These are phyloP conservation scores for Drosophila bipectinata DNA, from an alignment of 1,140 invertebrate species.

Conservation along the genomic window DNA sequence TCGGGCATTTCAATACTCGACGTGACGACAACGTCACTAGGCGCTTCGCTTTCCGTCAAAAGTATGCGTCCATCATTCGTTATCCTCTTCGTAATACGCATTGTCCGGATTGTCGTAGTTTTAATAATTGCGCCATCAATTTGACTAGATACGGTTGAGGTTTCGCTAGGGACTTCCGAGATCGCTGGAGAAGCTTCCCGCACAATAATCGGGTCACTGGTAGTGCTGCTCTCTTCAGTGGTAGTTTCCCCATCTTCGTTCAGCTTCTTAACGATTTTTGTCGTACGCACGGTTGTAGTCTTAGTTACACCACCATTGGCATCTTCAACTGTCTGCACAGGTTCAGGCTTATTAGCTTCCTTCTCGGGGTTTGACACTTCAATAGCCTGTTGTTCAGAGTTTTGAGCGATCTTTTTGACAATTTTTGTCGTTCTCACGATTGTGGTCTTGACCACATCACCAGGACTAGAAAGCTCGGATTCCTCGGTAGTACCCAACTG, in stretches of 20 bases:
- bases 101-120: constrained; percentile 79
- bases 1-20: constrained; percentile 81
- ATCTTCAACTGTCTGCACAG: constrained; percentile 24
- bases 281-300: constrained; percentile 79
- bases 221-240: constrained; percentile 63
- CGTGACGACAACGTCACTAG: constrained; percentile 73
- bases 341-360: constrained; percentile 7
- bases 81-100: constrained; percentile 77
- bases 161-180: constrained; percentile 70
- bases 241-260: constrained; percentile 71
- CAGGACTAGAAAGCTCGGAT: constrained; percentile 17
- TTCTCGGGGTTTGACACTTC: not conserved
- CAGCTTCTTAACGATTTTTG: constrained; percentile 67
- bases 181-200: constrained; percentile 62
- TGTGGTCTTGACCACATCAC: constrained; percentile 76
- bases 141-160: constrained; percentile 78
- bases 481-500: not conserved
- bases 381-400: constrained; percentile 47
- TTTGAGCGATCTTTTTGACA: constrained; percentile 75
- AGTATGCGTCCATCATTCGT: constrained; percentile 78
- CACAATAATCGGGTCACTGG: constrained; percentile 64
- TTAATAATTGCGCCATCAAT: constrained; percentile 81
- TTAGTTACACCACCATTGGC: constrained; percentile 68
- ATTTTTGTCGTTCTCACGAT: constrained; percentile 79
- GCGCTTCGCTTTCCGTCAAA: constrained; percentile 69